Evolutionary conservation across 2,797 vertebrate species (phyloP), one percentile per base, ranked within the genome.

Genomic region (Molossus molossus): DNA sequence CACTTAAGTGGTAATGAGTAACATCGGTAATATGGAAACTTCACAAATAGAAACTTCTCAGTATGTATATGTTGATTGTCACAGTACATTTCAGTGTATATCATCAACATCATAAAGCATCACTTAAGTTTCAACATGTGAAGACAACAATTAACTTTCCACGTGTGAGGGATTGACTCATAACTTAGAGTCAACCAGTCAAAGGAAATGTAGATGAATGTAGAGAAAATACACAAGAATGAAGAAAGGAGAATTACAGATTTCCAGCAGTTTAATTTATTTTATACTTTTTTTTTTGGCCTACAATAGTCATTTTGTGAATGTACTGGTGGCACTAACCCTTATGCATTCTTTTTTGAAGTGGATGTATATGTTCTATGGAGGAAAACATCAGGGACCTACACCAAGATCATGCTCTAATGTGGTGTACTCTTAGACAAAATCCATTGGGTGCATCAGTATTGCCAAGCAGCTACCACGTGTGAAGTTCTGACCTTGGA

Each of bases 211-310:
- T 48, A 76, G 60, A 90, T 70, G 60, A 90, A 69, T 23, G 45
- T 18, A 60, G n/a, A 82, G 20, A 83, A 86, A 82, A 72, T 6
- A 75, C 67, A 73, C 25, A 85, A 55, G 40, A 62, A 75, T 53
- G 60, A 85, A 76, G 25, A 55, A 84, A 79, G 23, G 11, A 83
- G 3, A 75, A 80, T 73, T 62, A 80, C 62, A 57, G 15, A 89
- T 85, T 81, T 81, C 45, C 58, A 88, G n/a, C 37, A 86, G 27
- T 67, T 94, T 75, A 48, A 58, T 76, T 81, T 82, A 76, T 72
- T 75, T 62, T 79, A 75, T 82, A 27, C 23, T 87, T 4, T 84
- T 91, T 45, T 45, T 45, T 45, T 94, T 88, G 80, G 45, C 9
- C 45, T 65, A 20, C 14, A 89, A 25, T 85, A 82, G 29, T 12